Conservation (phyloP, 2,797 vertebrate species). For the Nothura maculosa region DNA sequence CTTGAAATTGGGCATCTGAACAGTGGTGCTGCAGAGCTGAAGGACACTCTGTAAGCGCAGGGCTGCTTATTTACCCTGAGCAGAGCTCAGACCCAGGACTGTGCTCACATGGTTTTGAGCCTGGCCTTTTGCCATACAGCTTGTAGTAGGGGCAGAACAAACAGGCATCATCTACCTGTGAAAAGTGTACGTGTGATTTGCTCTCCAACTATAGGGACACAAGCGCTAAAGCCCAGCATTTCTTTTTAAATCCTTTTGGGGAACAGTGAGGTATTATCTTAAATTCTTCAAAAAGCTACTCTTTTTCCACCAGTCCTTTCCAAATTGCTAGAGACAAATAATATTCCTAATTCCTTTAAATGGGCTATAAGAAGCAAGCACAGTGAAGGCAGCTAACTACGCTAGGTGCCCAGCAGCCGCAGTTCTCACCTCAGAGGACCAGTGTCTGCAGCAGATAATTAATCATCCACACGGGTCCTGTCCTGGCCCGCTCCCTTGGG, state of each 20-base stretch:
- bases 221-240: background rate
- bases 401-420: background rate
- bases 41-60: background rate
- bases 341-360: background rate
- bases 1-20: background rate
- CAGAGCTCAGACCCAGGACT: fast-evolving
- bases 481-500: background rate
- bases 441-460: background rate
- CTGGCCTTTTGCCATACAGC: background rate
- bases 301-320: background rate
- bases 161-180: background rate
- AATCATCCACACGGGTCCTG: background rate
- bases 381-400: background rate
- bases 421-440: background rate
- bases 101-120: background rate
- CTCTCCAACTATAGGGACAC: background rate
- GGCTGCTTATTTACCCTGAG: background rate
- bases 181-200: background rate
- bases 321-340: background rate
- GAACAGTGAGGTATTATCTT: background rate
- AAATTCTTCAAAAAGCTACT: background rate
- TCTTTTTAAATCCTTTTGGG: background rate
- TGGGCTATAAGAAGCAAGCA: fast-evolving
- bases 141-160: background rate
- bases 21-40: background rate